These are phyloP conservation scores for Anthrax anthrax DNA, from an alignment of 2,888 invertebrate genomes.

Conservation along the genomic window DNA sequence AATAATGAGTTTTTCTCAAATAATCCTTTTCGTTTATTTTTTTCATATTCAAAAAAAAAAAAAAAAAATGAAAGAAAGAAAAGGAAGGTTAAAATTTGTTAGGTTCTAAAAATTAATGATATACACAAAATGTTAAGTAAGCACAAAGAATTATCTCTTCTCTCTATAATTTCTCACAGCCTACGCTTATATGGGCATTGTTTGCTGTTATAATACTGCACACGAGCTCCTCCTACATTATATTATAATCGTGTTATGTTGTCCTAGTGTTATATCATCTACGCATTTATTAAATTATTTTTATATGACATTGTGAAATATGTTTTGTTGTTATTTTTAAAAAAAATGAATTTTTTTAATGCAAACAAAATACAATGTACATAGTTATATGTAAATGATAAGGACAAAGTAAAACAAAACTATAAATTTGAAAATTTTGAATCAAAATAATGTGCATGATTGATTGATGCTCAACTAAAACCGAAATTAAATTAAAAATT, in stretches of 20 bases:
- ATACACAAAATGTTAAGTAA: neutral
- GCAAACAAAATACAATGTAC: conserved; percentile 9
- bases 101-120: no score
- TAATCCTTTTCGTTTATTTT: neutral
- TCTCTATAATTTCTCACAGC: conserved; percentile 19
- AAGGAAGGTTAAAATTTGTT: no score
- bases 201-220: conserved; percentile 20
- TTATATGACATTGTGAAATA: conserved; percentile 8
- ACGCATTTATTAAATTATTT: conserved; percentile 10
- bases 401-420: no score
- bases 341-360: no score
- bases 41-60: neutral
- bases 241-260: neutral
- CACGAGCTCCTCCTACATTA: conserved; percentile 15
- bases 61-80: no score
- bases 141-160: conserved; percentile 14
- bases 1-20: conserved; percentile 15
- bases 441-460: no score
- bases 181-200: conserved; percentile 20
- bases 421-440: no score
- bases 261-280: conserved; percentile 8
- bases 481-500: no score
- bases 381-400: no score
- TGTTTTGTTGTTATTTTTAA: neutral
- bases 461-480: no score